phyloP scores from a whole-genome alignment of 2,888 invertebrate genomes.

The Dryocosmus kuriphilus region DNA sequence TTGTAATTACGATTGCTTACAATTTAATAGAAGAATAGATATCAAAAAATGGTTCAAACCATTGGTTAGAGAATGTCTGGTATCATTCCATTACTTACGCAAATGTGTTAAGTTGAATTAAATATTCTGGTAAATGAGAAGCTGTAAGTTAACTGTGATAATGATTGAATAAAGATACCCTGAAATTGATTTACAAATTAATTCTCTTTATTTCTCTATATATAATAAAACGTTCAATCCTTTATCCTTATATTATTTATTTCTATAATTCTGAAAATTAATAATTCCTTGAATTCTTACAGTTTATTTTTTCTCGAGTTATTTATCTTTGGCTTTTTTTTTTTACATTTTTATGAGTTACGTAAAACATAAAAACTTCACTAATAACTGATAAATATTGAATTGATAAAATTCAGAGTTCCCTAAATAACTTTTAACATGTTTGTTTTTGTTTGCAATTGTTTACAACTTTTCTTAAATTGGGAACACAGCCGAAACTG shows the following conservation, averaged over 20 bases:
- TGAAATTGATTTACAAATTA: not conserved
- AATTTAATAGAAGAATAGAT: not conserved
- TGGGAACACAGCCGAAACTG: not conserved
- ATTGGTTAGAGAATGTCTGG: not conserved
- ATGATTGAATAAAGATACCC: conserved; percentile 56
- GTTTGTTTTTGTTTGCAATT: not conserved
- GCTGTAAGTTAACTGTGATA: conserved; percentile 70
- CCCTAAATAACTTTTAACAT: not conserved
- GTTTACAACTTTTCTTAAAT: not conserved
- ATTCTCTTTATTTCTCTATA: not conserved
- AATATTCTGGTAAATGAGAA: conserved; percentile 25
- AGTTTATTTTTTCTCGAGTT: no score
- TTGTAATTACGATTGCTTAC: not conserved
- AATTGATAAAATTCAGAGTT: not conserved
- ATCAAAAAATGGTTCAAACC: not conserved
- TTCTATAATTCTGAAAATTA: no score
- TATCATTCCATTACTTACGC: not conserved
- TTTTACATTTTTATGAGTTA: no score
- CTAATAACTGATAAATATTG: not conserved
- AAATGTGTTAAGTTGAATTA: not conserved
- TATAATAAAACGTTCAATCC: no score
- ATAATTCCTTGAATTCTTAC: no score
- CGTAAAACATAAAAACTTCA: no score
- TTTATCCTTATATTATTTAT: no score
- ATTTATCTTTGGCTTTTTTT: no score